phyloP scores from a whole-genome alignment of 2,888 invertebrate genomes.

The Hybos culiciformis region DNA sequence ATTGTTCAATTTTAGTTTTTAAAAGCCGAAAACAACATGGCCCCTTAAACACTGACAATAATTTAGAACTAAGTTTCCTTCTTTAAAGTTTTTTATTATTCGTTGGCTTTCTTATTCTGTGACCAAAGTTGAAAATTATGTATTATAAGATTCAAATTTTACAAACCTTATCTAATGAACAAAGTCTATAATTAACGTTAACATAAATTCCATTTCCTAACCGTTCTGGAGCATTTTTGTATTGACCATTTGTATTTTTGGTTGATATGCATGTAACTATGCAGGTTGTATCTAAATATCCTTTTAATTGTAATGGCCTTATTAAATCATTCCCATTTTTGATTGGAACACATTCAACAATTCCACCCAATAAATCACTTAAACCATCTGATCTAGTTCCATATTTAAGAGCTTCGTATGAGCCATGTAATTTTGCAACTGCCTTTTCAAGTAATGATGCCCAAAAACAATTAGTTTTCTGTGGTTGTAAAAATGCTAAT shows the following conservation, averaged over 20 bases:
- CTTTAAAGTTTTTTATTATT: too few relatives aligned
- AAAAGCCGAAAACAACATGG: too few relatives aligned
- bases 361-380: conserved; percentile 78
- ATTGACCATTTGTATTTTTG: conserved; percentile 32
- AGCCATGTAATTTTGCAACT: conserved; percentile 86
- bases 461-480: conserved; percentile 73
- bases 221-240: conserved; percentile 46
- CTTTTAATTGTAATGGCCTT: conserved; percentile 45
- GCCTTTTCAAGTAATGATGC: conserved; percentile 83
- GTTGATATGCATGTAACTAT: conserved; percentile 62
- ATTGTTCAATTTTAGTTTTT: too few relatives aligned
- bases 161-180: conserved; percentile 53
- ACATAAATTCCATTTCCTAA: conserved; percentile 52
- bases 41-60: too few relatives aligned
- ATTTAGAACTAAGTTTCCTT: too few relatives aligned
- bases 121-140: background rate
- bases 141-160: conserved; percentile 20
- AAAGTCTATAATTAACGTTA: conserved; percentile 67
- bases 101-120: too few relatives aligned
- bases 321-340: conserved; percentile 55
- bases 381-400: conserved; percentile 79
- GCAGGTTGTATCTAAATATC: conserved; percentile 66
- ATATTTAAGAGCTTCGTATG: conserved; percentile 85
- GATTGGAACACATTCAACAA: conserved; percentile 68
- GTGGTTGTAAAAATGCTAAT: conserved; percentile 72